Evolutionary conservation across 1,140 invertebrate genomes (phyloP).

Genomic region (Neodiprion fabricii): DNA sequence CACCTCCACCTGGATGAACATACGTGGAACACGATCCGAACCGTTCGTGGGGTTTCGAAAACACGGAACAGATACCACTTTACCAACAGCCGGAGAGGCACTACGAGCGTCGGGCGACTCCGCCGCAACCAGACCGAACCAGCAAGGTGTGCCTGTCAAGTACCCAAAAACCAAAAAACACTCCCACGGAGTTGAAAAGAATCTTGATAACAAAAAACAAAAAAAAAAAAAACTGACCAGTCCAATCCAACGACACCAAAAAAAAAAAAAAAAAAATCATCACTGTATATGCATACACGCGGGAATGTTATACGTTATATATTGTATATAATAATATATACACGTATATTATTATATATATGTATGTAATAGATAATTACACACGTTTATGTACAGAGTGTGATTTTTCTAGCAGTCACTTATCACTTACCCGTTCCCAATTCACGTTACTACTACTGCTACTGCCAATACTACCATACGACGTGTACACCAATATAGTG

Average conservation of each 20-base stretch:
- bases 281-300: too few relatives aligned
- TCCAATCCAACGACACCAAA: background rate
- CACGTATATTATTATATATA: too few relatives aligned
- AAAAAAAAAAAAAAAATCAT: background rate
- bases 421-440: background rate
- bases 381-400: too few relatives aligned
- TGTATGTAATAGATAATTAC: too few relatives aligned
- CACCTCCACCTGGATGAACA: background rate
- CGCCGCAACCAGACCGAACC: constrained; percentile 62
- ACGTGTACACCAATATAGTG: background rate
- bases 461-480: background rate
- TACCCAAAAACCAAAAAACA: constrained; percentile 52
- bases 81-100: constrained; percentile 63
- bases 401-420: background rate
- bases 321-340: too few relatives aligned
- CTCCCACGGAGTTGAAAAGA: background rate
- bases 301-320: too few relatives aligned
- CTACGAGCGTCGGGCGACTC: constrained; percentile 62
- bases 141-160: constrained; percentile 63
- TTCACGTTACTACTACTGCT: background rate
- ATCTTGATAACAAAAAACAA: background rate
- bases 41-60: constrained; percentile 44
- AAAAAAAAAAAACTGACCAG: background rate
- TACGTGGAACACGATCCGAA: background rate
- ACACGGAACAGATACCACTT: constrained; percentile 61